Base-by-base conservation (phyloP, 64 coral and sea anemone species). In the Catalaphyllia jardinei region DNA sequence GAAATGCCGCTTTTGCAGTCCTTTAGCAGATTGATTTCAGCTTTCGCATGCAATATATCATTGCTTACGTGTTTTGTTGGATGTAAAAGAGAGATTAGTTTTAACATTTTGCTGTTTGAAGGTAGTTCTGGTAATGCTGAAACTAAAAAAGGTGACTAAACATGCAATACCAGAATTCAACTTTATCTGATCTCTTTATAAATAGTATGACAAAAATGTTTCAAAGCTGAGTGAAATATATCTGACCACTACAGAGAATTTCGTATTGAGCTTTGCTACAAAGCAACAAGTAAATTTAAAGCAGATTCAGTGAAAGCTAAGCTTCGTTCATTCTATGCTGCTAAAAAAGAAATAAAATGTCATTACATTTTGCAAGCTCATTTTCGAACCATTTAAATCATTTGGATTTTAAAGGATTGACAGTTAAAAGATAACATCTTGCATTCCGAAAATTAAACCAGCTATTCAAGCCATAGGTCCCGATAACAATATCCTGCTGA, bases 181-280 rank as follows among this genome's bases (percentile, higher is more conserved):
- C 61, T 67, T 46, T 38, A 67, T 83, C 80, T 67, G 29, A 83
- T 67, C 18, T 10, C 29, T 83, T 46, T 5, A 46, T 46, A 49
- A 69, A 69, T 27, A 69, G 57, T 67, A 35, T 83, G 80, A 65
- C 31, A 81, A 81, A 81, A 62, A 81, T 81, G 28, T 77, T 24
- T 4, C 16, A 25, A 69, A 24, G 6, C 25, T 69, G 65, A 24
- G 65, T 69, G 65, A 69, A 69, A 69, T 69, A 69, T 24, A 69
- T n/a, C 65, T 11, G 24, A 28, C 65, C 22, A 69, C 65, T n/a
- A 27, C n/a, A 27, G 10, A 27, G 4, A 29, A 11, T 69, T n/a
- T n/a, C n/a, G n/a, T 10, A 69, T n/a, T 4, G 15, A 16, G 10
- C 65, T 8, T 27, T 69, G 22, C 24, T 11, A 69, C 25, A 69